Evolutionary conservation across 2,797 vertebrate genomes (phyloP).

Genomic region (Sparidentex hasta): DNA sequence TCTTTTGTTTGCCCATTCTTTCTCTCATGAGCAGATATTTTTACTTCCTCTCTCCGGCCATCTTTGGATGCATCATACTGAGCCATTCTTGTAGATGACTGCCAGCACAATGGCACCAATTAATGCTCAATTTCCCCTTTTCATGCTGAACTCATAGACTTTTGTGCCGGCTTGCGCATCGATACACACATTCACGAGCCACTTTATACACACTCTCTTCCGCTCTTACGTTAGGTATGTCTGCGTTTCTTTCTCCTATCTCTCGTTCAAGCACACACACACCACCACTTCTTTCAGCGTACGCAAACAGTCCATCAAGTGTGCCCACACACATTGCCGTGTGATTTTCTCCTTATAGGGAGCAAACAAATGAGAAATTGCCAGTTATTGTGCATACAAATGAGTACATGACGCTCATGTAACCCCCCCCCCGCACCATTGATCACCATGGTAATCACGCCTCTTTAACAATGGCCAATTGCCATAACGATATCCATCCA

Average conservation of each 20-base stretch:
- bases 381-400: background rate
- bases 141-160: slow-evolving; percentile 65
- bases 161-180: slow-evolving; percentile 45
- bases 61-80: slow-evolving; percentile 22
- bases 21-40: slow-evolving; percentile 33
- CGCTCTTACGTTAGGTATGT: background rate
- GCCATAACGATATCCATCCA: slow-evolving; percentile 35
- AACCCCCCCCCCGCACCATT: slow-evolving; percentile 20
- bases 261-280: background rate
- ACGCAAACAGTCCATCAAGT: slow-evolving; percentile 7
- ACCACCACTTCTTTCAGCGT: slow-evolving; percentile 13
- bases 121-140: slow-evolving; percentile 68
- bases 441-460: slow-evolving; percentile 45
- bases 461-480: slow-evolving; percentile 31
- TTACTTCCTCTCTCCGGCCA: slow-evolving; percentile 20
- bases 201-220: slow-evolving; percentile 1
- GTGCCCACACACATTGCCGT: slow-evolving; percentile 1
- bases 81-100: slow-evolving; percentile 38
- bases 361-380: slow-evolving; percentile 10
- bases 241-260: too few relatives aligned
- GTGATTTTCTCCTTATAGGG: background rate
- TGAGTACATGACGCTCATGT: slow-evolving; percentile 8
- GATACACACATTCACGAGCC: background rate
- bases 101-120: slow-evolving; percentile 60
- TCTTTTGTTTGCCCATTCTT: slow-evolving; percentile 34